Evolutionary conservation across 2,888 invertebrate species (phyloP), one percentile per base, ranked within the genome.

Genomic region (Callimorpha dominula): DNA sequence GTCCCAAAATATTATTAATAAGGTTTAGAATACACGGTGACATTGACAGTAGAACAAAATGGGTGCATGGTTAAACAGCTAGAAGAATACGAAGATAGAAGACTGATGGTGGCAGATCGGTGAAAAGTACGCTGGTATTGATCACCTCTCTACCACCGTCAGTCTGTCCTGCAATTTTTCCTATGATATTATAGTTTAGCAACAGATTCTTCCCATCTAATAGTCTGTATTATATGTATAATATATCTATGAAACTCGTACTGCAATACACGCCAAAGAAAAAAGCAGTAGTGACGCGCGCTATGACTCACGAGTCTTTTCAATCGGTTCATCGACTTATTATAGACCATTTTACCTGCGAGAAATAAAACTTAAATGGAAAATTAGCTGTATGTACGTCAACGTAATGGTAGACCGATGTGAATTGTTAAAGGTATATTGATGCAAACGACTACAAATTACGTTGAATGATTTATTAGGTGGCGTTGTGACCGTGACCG

Each of bases 181-280:
- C 31, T 31, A 31, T 31, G 2, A 31, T 31, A 31, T 57, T 57
- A 11, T 20, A 57, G n/a, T 57, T 54, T 57, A 57, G 54, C n/a
- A 57, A 57, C 20, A n/a, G n/a, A 57, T 17, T 9, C n/a, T 54
- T n/a, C n/a, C 54, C 20, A 20, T 57, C 54, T 57, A 20, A n/a
- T 54, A 54, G 54, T n/a, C 9, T n/a, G 11, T 20, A 57, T 57
- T 17, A 31, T 31, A 31, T 31, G 31, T 17, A 46, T 68, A 31
- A 67, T 49, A 68, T 67, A 68, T 12, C 69, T 79, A 80, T 81
- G 77, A 84, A 85, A 63, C 20, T 69, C 50, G 17, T 63, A 69
- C 12, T 6, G 20, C 63, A 69, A 69, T 9, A 50, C 14, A 69
- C 69, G 49, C 17, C 8, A 31, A n/a, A 46, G 20, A 60, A 62